phyloP scores from a whole-genome alignment of 2,888 invertebrate genomes.

The Chouioia cunea region DNA sequence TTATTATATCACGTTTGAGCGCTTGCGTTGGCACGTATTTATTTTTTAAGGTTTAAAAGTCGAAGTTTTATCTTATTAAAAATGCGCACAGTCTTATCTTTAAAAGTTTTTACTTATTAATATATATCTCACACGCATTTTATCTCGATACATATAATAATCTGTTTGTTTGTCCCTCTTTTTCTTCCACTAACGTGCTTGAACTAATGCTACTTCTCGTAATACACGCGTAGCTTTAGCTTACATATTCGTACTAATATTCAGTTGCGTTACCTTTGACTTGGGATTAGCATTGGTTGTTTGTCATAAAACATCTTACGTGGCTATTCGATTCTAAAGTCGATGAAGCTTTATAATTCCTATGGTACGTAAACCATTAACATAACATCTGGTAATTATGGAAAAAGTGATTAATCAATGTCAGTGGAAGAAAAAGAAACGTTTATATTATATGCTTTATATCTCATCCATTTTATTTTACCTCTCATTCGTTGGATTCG shows the following conservation, averaged over 20 bases:
- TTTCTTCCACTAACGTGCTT: constrained; percentile 55
- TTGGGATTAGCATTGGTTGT: constrained; percentile 57
- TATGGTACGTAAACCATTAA: constrained; percentile 19
- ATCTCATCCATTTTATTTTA: neutral
- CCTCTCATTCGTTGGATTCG: neutral
- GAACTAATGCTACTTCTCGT: constrained; percentile 40
- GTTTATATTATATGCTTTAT: neutral
- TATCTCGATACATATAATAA: constrained; percentile 52
- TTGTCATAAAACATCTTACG: constrained; percentile 52
- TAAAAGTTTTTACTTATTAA: constrained; percentile 23
- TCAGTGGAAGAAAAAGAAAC: constrained; percentile 15
- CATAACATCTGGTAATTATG: neutral
- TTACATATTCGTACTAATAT: constrained; percentile 46
- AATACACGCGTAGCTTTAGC: constrained; percentile 26
- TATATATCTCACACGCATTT: constrained; percentile 39
- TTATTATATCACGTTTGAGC: constrained; percentile 10
- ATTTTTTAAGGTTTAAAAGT: constrained; percentile 27
- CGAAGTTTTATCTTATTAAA: constrained; percentile 11
- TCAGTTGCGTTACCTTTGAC: constrained; percentile 57
- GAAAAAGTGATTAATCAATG: neutral
- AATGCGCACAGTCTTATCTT: constrained; percentile 26
- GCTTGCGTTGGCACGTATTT: constrained; percentile 32
- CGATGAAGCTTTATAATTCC: constrained; percentile 10
- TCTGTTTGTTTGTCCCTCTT: constrained; percentile 53
- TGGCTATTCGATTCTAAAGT: constrained; percentile 24